Evolutionary conservation across 2,888 invertebrate species (phyloP).

Genomic region (Aromia moschata): DNA sequence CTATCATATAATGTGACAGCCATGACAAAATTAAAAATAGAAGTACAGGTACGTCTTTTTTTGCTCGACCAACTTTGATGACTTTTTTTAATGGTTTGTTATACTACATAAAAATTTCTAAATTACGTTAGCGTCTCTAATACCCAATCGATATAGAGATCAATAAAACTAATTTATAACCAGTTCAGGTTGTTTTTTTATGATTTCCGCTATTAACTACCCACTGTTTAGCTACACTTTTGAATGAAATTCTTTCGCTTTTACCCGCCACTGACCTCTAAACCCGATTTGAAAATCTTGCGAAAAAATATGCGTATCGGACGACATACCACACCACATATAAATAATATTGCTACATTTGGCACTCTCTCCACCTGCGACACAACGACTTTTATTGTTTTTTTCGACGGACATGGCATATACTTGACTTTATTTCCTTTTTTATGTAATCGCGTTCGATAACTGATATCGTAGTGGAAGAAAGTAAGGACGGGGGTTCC

Average conservation of each 20-base stretch:
- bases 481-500: constrained; percentile 25
- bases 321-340: constrained; percentile 24
- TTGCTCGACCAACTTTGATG: no score
- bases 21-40: no score
- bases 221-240: background rate
- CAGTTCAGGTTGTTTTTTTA: background rate
- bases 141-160: no score
- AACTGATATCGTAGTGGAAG: background rate
- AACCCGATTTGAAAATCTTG: background rate
- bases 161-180: background rate
- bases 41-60: no score
- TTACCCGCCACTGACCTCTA: constrained; percentile 17
- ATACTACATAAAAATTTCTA: no score
- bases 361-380: constrained; percentile 37
- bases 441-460: constrained; percentile 22
- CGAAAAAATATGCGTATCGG: constrained; percentile 25
- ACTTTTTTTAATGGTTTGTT: no score
- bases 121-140: no score
- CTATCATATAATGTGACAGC: no score
- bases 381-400: constrained; percentile 14
- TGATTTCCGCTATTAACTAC: background rate
- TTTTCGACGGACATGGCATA: constrained; percentile 14
- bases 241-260: background rate
- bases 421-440: constrained; percentile 12
- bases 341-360: constrained; percentile 43